These are phyloP conservation scores for Amphipoea lucens DNA, from an alignment of 2,888 invertebrate genomes.

Conservation along the genomic window DNA sequence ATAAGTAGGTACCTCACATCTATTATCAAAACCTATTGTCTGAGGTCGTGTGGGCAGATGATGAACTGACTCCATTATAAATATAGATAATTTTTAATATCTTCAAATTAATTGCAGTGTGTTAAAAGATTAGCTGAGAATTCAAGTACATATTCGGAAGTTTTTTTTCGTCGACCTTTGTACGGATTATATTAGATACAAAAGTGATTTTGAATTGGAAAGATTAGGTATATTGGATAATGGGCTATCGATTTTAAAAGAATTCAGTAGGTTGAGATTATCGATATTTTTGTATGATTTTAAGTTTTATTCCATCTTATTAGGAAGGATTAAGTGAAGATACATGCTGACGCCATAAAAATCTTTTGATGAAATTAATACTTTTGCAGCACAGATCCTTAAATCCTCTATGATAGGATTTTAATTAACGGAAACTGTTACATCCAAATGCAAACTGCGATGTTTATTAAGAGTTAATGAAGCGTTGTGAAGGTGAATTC, in stretches of 20 bases:
- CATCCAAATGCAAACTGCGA: neutral
- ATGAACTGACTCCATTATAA: conserved; percentile 49
- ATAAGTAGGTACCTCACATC: conserved; percentile 23
- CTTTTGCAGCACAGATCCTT: neutral
- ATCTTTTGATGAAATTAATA: neutral
- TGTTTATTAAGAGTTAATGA: neutral
- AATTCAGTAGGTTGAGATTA: conserved; percentile 3
- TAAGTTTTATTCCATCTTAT: neutral
- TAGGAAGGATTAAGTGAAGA: neutral
- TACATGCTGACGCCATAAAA: neutral
- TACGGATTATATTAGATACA: conserved; percentile 20
- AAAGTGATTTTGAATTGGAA: conserved; percentile 27
- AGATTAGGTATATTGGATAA: neutral
- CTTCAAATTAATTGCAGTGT: neutral
- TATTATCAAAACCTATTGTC: conserved; percentile 64
- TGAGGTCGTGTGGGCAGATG: conserved; percentile 59
- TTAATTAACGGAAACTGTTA: conserved; percentile 1
- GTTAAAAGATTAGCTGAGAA: neutral
- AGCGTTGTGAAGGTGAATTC: conserved; percentile 13
- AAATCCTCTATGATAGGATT: conserved; percentile 8
- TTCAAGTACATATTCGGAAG: neutral
- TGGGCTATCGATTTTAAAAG: conserved; percentile 7
- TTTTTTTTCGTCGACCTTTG: conserved; percentile 19
- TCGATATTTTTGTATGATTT: neutral
- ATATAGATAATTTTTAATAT: conserved; percentile 31